Evolutionary conservation across 1,140 invertebrate species (phyloP).

Genomic region (Ips nitidus): DNA sequence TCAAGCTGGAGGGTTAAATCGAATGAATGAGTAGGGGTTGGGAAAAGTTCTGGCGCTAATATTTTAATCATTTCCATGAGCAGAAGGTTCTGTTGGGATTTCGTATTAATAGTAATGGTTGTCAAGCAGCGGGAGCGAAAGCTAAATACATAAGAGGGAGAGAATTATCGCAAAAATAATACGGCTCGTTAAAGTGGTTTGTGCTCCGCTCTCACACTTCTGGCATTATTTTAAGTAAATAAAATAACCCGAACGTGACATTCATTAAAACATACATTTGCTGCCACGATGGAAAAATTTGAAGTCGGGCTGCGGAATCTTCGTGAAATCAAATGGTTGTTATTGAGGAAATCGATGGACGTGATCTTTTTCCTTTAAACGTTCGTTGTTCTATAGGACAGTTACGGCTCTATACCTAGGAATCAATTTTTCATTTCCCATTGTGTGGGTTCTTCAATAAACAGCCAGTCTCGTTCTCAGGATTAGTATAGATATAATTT

Average conservation of each 20-base stretch:
- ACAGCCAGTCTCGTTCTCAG: background rate
- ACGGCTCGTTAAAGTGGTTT: conserved; percentile 23
- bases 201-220: conserved; percentile 15
- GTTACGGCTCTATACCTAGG: background rate
- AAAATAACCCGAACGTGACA: conserved; percentile 18
- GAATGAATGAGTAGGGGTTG: too few species aligned
- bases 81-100: conserved; percentile 22
- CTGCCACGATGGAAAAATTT: background rate
- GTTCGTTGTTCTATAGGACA: background rate
- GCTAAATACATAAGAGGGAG: conserved; percentile 20
- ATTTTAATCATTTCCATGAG: conserved; percentile 25
- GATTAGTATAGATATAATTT: conserved; percentile 7
- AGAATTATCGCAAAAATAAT: conserved; percentile 28
- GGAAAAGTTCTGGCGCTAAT: background rate
- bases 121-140: background rate
- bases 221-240: conserved; percentile 28
- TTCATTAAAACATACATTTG: conserved; percentile 11
- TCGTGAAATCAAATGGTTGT: background rate
- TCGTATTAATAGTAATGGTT: conserved; percentile 21
- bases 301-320: background rate
- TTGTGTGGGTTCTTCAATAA: background rate
- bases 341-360: conserved; percentile 1
- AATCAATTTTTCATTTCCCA: background rate
- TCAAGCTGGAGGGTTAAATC: too few species aligned
- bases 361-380: background rate